Conservation (phyloP, 1,140 invertebrate species). For the Leptestheria dahalacensis region DNA sequence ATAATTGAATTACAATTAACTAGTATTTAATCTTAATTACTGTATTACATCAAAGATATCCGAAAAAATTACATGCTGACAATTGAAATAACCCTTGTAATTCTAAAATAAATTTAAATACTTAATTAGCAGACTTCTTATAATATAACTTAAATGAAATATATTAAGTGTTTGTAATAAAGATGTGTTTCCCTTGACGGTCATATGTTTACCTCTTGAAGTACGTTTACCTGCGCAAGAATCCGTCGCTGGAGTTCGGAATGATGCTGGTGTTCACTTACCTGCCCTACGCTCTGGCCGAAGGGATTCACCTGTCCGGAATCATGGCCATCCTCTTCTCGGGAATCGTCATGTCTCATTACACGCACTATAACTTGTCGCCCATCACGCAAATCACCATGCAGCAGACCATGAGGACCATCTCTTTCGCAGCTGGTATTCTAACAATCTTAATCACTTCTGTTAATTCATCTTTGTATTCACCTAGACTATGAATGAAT, state of each 20-base stretch:
- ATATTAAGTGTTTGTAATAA: too few species aligned
- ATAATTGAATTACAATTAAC: too few species aligned
- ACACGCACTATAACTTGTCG: conserved; percentile 95
- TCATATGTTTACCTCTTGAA: conserved; percentile 46
- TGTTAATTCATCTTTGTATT: conserved; percentile 17
- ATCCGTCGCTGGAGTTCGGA: conserved; percentile 94
- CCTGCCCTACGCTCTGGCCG: conserved; percentile 91
- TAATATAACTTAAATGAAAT: too few species aligned
- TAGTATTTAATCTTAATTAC: too few species aligned
- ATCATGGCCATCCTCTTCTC: conserved; percentile 99
- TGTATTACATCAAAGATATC: too few species aligned
- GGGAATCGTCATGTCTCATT: conserved; percentile 99
- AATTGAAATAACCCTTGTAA: too few species aligned
- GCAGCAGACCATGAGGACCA: conserved; percentile 94
- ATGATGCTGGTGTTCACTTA: conserved; percentile 98
- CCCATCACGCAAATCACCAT: conserved; percentile 98
- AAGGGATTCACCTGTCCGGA: conserved; percentile 89
- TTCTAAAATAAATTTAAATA: too few species aligned
- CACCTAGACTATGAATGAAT: background rate
- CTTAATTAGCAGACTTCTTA: too few species aligned
- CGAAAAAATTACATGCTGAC: too few species aligned
- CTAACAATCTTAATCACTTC: conserved; percentile 17
- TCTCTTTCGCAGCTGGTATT: conserved; percentile 79
- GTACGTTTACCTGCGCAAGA: conserved; percentile 89
- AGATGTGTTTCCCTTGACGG: background rate